Evolutionary conservation across 2,113 vertebrate genomes (phyloP), one percentile per base, ranked within the genome.

Genomic region (Falcunculus frontatus): DNA sequence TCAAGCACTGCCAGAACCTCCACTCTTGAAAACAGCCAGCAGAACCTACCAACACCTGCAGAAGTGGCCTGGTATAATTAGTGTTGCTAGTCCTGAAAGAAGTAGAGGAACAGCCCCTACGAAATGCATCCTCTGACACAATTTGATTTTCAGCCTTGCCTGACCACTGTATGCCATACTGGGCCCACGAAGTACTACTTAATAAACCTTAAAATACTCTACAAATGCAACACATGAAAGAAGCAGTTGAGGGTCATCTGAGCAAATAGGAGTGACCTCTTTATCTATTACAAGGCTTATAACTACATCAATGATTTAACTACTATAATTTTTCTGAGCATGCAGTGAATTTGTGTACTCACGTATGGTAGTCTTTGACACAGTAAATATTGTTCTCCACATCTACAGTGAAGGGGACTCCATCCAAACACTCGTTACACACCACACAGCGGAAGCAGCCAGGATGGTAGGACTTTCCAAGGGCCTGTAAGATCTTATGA

Each of bases 311-410:
- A 4, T 63, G 63, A 52, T 39, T 46, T 30, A 83, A 35, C 30
- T 50, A 3, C 30, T 64, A 0, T 11, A 1, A 13, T 6, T 55
- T n/a, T 47, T 39, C 63, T 26, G 81, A 60, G 84, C 69, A n/a
- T 7, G 13, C 74, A 72, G 10, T n/a, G 39, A 15, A 6, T 46
- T 27, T 41, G 77, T 8, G 7, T 46, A 85, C 99, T 99, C 98
- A 99, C 99, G 98, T 99, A 96, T 99, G 99, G 96, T 99, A 99
- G 97, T 99, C 99, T 97, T 99, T 99, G 89, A 99, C 99, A 64
- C 99, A 99, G 98, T 99, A 99, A 97, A 99, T 99, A 92, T 99
- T 99, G 97, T 99, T 99, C 91, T 99, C 99, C 88, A 99, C 97
- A 13, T 99, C 99, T 80, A 99, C 99, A 1, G 99, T 99, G 97